A percentile compares a stretch with the other conserved stretches of the same genome.
phyloP scores from a whole-genome alignment of 2,113 vertebrate genomes.

The Myotis yumanensis region DNA sequence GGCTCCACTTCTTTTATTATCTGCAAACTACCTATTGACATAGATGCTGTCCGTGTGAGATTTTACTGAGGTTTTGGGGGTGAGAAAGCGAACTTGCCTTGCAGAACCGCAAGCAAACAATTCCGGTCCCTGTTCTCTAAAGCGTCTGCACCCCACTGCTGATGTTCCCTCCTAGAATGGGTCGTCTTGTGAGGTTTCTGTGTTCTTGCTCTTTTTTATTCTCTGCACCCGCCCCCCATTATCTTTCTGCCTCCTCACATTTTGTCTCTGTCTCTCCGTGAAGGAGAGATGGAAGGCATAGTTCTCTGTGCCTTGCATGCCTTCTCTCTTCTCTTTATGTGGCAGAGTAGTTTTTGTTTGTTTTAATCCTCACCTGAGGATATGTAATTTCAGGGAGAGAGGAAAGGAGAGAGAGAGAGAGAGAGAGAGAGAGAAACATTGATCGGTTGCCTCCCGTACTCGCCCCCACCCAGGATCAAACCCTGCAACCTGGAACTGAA shows the following conservation, averaged over 20 bases:
- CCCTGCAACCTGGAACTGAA: too few relatives aligned
- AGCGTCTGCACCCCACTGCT: background rate
- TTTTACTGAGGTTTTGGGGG: background rate
- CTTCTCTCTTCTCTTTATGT: background rate
- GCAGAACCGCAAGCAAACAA: background rate
- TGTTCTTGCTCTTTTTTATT: fast-evolving
- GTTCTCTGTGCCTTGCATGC: background rate
- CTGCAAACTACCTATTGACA: background rate
- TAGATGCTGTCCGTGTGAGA: background rate
- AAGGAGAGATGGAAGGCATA: background rate
- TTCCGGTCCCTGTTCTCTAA: background rate
- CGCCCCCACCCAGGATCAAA: too few relatives aligned
- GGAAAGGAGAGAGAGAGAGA: too few relatives aligned
- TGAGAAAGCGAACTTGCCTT: background rate
- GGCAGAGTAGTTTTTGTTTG: background rate
- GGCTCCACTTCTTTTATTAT: background rate
- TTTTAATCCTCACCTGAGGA: too few relatives aligned
- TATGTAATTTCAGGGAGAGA: too few relatives aligned
- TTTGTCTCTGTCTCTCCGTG: background rate
- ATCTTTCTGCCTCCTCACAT: background rate
- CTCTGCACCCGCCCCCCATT: background rate
- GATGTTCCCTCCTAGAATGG: background rate
- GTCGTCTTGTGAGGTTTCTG: fast-evolving
- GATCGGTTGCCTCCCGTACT: too few relatives aligned
- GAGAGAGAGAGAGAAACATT: too few relatives aligned